Evolutionary conservation across 2,888 invertebrate genomes (phyloP), one percentile per base, ranked within the genome.

Genomic region (Macrosoma leucophasiata): DNA sequence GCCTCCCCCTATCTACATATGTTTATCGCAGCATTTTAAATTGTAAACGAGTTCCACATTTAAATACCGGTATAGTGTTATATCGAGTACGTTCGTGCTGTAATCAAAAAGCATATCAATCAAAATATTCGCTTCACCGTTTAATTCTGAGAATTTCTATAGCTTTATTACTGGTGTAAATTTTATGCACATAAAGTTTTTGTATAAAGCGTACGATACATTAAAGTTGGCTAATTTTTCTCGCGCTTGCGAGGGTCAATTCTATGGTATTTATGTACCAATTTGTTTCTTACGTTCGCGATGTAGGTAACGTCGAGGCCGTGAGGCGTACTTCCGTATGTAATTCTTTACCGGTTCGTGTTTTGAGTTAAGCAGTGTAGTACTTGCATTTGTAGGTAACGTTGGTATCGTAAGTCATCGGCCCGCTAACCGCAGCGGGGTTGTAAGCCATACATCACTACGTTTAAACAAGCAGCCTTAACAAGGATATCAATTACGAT

Each of bases 1-100:
- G 53, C 62, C 62, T 46, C 54, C 52, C 65, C 56, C 58, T 71
- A 76, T 77, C 73, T 77, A 69, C 75, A 74, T 74, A 71, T 75
- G 74, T 77, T 75, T 77, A 77, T 77, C 70, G 62, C 55, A 53
- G 63, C 68, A 73, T 75, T 77, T 78, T 72, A 78, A 77, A 77
- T 77, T 77, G 75, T 75, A 75, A 77, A 75, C 74, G 70, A 69
- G 69, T 63, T 59, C 57, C 48, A 62, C 62, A 68, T 62, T 59
- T 60, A 63, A 64, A 58, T 62, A 60, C 62, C 52, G 57, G 54
- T 55, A 56, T 61, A n/a, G n/a, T n/a, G n/a, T n/a, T n/a, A n/a
- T n/a, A n/a, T n/a, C n/a, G n/a, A n/a, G n/a, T n/a, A n/a, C n/a
- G n/a, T n/a, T n/a, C n/a, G n/a, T n/a, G n/a, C n/a, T n/a, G n/a